Base-by-base conservation (phyloP, 2,113 vertebrate genomes). In the Crocuta crocuta region DNA sequence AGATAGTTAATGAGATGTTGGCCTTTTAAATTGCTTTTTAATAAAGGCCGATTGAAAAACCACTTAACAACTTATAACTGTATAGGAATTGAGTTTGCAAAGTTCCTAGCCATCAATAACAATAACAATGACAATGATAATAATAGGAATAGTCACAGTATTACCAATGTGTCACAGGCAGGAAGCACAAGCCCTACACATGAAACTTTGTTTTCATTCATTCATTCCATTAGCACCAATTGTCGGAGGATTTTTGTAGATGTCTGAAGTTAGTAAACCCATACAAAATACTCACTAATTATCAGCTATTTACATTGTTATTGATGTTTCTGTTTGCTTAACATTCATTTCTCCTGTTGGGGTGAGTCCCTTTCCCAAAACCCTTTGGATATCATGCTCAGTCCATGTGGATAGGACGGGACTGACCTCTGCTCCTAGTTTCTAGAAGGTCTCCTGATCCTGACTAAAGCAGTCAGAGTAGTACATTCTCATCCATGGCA, bases 251-350 rank as follows among this genome's bases (percentile, higher is more conserved):
- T 73, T 84, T 97, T 87, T 55, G 13, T 48, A 66, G 19, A 73
- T 26, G 89, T 53, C 45, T 58, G 55, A 94, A 90, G 53, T 73
- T 65, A 95, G 23, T 68, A 76, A 95, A 92, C 55, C 21, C n/a
- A 89, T 19, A 55, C 66, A 89, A n/a, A 88, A 5, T 7, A 73
- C 26, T 89, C 4, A n/a, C 26, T 71, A 82, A 21, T 92, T 81
- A 71, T 45, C 55, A n/a, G 12, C 24, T 74, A 26, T 65, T 55
- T 74, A 76, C 48, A n/a, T 50, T 82, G 6, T 87, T 71, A 31
- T 89, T 26, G 21, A 7, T 55, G 12, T 76, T 89, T 79, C 61
- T 71, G 2, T 11, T 89, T 80, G 68, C 21, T 15, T 31, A 70
- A n/a, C 8, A 66, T 65, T 19, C 17, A 61, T 65, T 68, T 43